Base-by-base conservation (phyloP, 2,113 vertebrate species). In the Gorsachius goisagi region DNA sequence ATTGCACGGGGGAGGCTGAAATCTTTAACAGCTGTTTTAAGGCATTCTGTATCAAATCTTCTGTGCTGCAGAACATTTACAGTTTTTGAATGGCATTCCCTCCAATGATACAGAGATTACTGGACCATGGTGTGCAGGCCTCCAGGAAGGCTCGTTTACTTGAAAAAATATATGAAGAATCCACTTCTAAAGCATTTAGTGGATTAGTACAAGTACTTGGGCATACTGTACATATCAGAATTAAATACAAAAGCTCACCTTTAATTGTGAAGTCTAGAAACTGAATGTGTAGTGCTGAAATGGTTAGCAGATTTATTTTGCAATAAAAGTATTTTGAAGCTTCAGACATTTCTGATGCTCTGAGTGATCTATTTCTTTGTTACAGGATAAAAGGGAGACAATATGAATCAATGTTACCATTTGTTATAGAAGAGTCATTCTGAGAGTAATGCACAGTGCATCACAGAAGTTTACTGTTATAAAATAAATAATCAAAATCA, bases 21-120 rank as follows among this genome's bases (percentile, higher is more conserved):
- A 87, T 95, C 58, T 94, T 85, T 72, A 97, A 82, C 92, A 91
- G 94, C 92, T 95, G 88, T 79, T 96, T 95, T 92, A 96, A 82
- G 67, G 89, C 73, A 91, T 73, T 91, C 62, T 77, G 59, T 72
- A 93, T 60, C 79, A 91, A 91, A 77, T 81, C 49, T 62, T 76
- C 62, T 33, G 22, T 58, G 77, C 66, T 76, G 58, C 44, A 68
- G 58, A 93, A 88, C 74, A 32, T 12, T 47, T 24, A 14, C 4
- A 52, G 59, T 28, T 76, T 71, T 52, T 85, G 39, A 89, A 58
- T 20, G 19, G n/a, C 49, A 22, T 64, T 89, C 79, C 75, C 53
- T 86, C 60, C 35, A 45, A 6, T 27, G 19, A 53, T 39, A 94
- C 8, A 56, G 32, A 73, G 18, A 62, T 77, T 45, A 67, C 9